Base-by-base conservation (phyloP, 2,797 vertebrate genomes). In the Bovichtus diacanthus region DNA sequence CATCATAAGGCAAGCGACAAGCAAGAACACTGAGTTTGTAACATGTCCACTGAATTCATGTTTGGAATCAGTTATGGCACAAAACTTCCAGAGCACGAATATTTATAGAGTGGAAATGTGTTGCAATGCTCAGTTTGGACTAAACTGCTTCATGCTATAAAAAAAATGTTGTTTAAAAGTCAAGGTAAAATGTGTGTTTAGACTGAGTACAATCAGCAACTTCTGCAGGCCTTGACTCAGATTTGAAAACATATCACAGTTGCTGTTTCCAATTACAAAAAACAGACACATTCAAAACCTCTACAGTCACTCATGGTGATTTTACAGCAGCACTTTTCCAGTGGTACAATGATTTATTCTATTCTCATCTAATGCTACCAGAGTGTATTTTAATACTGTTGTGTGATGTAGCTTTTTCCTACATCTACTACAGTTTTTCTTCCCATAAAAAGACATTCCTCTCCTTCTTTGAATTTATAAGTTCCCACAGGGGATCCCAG, bases 401-500 rank as follows among this genome's bases (percentile, higher is more conserved):
- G 18, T 5, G 36, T 29, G 8, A 13, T 58, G 29, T 2, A 27
- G 12, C 11, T 13, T 56, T 54, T 27, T 31, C 43, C 70, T 21
- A 7, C 31, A 55, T 34, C 49, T 34, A 27, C 23, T 21, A 10
- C n/a, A 59, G 27, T 44, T 70, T 55, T 25, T 34, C 46, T 27
- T 60, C 58, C 27, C 36, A 50, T 21, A 31, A 73, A 31, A 73
- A 50, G n/a, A 46, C 0, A 68, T 55, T 39, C 66, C 53, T 44
- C 19, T 21, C 21, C 60, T 51, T 23, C 43, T 59, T 18, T 44
- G 53, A 46, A 66, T 71, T 21, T 44, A 34, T 16, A 36, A 47
- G 60, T 65, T 70, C 34, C 64, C 81, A 56, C 39, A 53, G 63
- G 82, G 70, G 12, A 81, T 62, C 71, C 44, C 39, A 31, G 54